Base-by-base conservation (phyloP, 2,888 invertebrate genomes). In the Gasteruption jaculator region DNA sequence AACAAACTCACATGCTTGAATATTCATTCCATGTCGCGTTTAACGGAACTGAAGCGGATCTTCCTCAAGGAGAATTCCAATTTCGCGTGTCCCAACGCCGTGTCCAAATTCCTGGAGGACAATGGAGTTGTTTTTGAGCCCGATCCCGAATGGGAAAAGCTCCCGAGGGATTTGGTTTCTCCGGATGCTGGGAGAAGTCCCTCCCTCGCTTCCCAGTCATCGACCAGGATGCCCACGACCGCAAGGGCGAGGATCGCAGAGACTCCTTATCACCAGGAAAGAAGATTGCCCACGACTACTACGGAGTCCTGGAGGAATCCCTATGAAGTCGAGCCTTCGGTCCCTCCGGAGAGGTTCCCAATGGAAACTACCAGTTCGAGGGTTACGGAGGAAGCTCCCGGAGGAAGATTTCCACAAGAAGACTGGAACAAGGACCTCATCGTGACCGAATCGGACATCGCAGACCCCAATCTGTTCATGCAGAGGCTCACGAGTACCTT, bases 1-100 rank as follows among this genome's bases (percentile, higher is more conserved):
- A 69, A 70, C 45, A 54, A 45, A n/a, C 45, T 70, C 3, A 46
- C 57, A 25, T 70, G 70, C 16, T 25, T 68, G 10, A 64, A 63
- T 21, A 27, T 65, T 3, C 48, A 54, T 3, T 61, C 52, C 1
- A 49, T 69, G 49, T 44, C 61, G 4, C 39, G 48, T 1, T 26
- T 69, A 7, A 24, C 11, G 2, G 48, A 54, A 12, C 49, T 70
- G 6, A 55, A 53, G 26, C 43, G 62, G 15, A 56, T 70, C 2
- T 62, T 62, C 25, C 19, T 70, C 15, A 58, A 50, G 6, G 61
- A 65, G 6, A 69, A 69, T 45, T 50, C 60, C 0, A 45, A 60
- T 0, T 66, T 68, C 37, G 57, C 57, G 30, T 70, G 69, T 14
- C 66, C 66, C 0, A 57, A 63, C 18, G 62, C 61, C 0, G 37